Evolutionary conservation across 1,140 invertebrate genomes (phyloP), one percentile per base, ranked within the genome.

Genomic region (Heliothis virescens): DNA sequence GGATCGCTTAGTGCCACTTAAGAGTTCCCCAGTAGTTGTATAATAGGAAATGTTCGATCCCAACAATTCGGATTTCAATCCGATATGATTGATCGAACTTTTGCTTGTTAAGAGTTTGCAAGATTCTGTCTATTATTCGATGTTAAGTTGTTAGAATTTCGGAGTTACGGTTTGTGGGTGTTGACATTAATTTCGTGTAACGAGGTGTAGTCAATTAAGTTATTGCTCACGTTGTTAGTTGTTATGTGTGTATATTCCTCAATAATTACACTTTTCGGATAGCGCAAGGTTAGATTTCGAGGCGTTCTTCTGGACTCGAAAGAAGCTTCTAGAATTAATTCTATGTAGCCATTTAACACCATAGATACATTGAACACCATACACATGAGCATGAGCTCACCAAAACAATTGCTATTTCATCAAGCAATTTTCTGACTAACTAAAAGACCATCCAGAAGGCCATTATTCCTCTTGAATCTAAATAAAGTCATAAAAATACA

Each of bases 41-140:
- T 76, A 76, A 76, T 76, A 63, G 59, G 74, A 76, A 76, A 63
- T 76, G 60, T 63, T 76, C 41, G 63, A 67, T 67, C 67, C 62
- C 48, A 53, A 71, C 67, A 71, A 71, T 71, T 26, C 67, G 12
- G 34, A 53, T 71, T 67, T 53, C 67, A 52, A 52, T 71, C 52
- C 48, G 21, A 71, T 71, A 71, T 71, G 67, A 71, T 71, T 52
- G 67, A 71, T 71, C 48, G 12, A 71, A 71, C 18, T 71, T 71
- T 13, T 26, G 18, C 67, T 71, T 71, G 67, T 71, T 71, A 71
- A 15, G 48, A 53, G 21, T 71, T 71, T 2, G 18, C 48, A 52
- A 71, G 67, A 71, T 71, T 71, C 29, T 18, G 18, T 29, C 48
- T 71, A 50, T 52, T 52, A 26, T 71, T 41, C 34, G 34, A 67